Evolutionary conservation across 1,140 invertebrate genomes (phyloP), one percentile per base, ranked within the genome.

Genomic region (Drosophila albomicans): DNA sequence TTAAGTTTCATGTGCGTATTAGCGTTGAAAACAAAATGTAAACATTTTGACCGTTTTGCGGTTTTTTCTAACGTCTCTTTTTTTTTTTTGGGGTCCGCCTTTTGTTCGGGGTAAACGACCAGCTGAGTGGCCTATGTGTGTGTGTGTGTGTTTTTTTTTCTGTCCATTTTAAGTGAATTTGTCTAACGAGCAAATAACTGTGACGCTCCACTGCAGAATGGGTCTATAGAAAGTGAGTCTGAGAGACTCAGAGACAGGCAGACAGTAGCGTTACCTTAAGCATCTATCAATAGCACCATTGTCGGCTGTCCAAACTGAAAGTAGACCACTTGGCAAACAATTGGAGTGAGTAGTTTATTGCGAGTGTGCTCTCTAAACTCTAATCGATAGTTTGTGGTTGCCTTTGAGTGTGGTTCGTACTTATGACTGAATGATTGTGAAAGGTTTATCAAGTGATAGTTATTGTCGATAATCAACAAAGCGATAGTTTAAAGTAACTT

Each of bases 21-120:
- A 82, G 84, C 84, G 79, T 81, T 88, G 41, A 72, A 74, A 82
- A 76, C 80, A 84, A 61, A 82, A 84, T 73, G 75, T 78, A 84
- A 87, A 88, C 77, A 88, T 88, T 87, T 87, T 81, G 80, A 85
- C 77, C 77, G 32, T 76, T 68, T 61, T 61, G 74, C 69, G 69
- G 62, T 71, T 49, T 78, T 63, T 68, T 52, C 11, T 28, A 11
- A 56, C 15, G 30, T 32, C 30, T 32, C 7, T 25, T 38, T 16
- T 38, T 38, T 16, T 38, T 56, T 56, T 38, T 30, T 30, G 11
- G 15, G 41, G 32, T 20, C 59, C 58, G 57, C 13, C 68, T 78
- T 64, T 82, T 87, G 79, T 76, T 43, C 15, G 35, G 67, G 76
- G 82, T 86, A 86, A 86, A 86, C 58, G 82, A 86, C 82, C 82